These are phyloP conservation scores for Typhlichthys subterraneus DNA, from an alignment of 2,797 vertebrate genomes.

Conservation along the genomic window DNA sequence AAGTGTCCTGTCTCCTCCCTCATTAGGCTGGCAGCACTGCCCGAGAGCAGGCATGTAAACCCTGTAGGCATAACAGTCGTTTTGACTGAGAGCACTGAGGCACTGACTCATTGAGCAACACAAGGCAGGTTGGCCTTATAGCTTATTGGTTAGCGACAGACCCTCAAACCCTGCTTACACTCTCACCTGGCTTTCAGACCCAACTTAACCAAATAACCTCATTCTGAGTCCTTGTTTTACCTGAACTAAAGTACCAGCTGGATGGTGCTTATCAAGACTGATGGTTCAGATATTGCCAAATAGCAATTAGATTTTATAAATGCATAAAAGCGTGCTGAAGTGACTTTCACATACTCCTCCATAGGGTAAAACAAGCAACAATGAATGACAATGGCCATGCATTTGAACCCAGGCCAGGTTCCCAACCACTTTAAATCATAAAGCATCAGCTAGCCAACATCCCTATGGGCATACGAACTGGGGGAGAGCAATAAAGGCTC, in stretches of 20 bases:
- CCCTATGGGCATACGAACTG: neutral
- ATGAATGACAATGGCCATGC: neutral
- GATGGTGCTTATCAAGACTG: slow-evolving; percentile 21
- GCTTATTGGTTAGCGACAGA: slow-evolving; percentile 12
- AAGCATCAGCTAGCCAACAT: neutral
- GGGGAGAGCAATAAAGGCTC: too few species aligned
- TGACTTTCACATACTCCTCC: neutral
- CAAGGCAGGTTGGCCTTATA: slow-evolving; percentile 32
- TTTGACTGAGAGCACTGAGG: slow-evolving; percentile 77
- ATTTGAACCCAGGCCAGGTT: neutral
- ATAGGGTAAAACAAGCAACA: neutral
- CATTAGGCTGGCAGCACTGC: slow-evolving; percentile 41
- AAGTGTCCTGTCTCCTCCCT: slow-evolving; percentile 27
- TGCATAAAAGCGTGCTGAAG: neutral
- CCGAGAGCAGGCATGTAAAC: slow-evolving; percentile 60
- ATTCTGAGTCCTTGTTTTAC: slow-evolving; percentile 5
- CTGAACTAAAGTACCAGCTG: neutral
- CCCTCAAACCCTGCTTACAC: slow-evolving; percentile 19
- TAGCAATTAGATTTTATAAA: neutral
- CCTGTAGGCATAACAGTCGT: slow-evolving; percentile 65
- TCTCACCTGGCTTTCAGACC: slow-evolving; percentile 4
- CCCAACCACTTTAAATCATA: neutral
- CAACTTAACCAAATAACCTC: neutral
- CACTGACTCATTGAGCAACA: slow-evolving; percentile 67
- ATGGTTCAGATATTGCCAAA: neutral